Evolutionary conservation across 2,797 vertebrate species (phyloP), one percentile per base, ranked within the genome.

Genomic region (Sylvilagus floridanus): DNA sequence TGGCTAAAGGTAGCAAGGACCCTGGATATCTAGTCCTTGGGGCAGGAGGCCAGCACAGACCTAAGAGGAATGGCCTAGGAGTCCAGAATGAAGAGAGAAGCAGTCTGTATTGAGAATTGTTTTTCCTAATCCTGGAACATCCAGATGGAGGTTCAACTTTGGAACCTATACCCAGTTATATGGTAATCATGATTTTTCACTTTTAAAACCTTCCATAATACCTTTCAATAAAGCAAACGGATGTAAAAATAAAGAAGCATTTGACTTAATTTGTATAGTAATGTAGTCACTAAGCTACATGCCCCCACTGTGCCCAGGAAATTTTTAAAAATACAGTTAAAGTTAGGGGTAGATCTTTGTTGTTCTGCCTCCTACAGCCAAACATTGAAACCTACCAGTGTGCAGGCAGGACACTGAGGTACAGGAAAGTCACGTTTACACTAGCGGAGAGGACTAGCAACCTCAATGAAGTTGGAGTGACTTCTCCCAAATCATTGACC

Each of bases 171-270:
- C 19, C 88, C 62, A 62, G 28, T 24, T 68, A 66, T 71, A 19
- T 72, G 47, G 30, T 76, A 26, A 84, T 87, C 30, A 66, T 93
- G 47, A 94, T 71, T 93, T 92, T 75, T 92, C 73, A 87, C 35
- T 42, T 90, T 81, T 35, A 88, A 95, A 66, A 69, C 11, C 69
- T 71, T 86, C 79, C 84, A 22, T 68, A 89, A 86, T 90, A 84
- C 9, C 47, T 94, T 96, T 88, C 22, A 79, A 17, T 90, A 93
- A 96, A 35, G 69, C 21, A 73, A 95, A 68, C 30, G 88, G 52
- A 84, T 17, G 22, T 92, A 50, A 90, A 88, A 86, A 37, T 77
- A 52, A 85, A 91, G 13, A 86, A 69, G 71, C 62, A 66, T 71
- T 96, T 84, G 35, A 82, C 32, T 90, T 76, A 81, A 87, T 85